Evolutionary conservation across 2,888 invertebrate species (phyloP).

Genomic region (Geotrupes spiniger): DNA sequence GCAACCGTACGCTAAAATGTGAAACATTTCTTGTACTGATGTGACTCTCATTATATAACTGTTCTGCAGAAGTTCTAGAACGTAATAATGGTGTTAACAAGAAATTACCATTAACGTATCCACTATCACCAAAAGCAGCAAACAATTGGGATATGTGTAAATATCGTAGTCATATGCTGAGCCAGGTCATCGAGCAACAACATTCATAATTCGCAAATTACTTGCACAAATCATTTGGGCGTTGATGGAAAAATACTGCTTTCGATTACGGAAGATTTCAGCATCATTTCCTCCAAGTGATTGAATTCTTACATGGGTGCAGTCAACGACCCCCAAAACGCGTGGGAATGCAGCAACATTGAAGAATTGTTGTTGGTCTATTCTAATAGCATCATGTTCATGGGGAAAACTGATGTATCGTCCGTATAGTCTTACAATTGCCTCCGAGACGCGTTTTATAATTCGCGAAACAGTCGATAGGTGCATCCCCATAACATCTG

Average conservation of each 20-base stretch:
- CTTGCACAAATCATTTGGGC: too few species aligned
- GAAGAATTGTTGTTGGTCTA: neutral
- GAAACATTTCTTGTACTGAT: conserved; percentile 8
- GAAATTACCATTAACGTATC: conserved; percentile 17
- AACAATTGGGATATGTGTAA: neutral
- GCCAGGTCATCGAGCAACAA: neutral
- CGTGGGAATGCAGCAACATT: neutral
- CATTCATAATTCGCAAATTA: too few species aligned
- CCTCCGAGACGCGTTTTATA: too few species aligned
- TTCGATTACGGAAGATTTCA: neutral
- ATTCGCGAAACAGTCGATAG: too few species aligned
- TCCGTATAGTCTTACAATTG: too few species aligned
- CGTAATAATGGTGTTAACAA: conserved; percentile 17
- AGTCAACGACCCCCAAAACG: neutral
- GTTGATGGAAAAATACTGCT: neutral
- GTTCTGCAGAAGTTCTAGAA: conserved; percentile 12
- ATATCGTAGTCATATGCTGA: neutral
- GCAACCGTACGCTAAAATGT: neutral
- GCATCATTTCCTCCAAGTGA: neutral
- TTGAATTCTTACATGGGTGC: neutral
- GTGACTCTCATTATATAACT: conserved; percentile 16
- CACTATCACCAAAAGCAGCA: conserved; percentile 17
- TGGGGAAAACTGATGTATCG: too few species aligned
- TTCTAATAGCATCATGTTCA: too few species aligned
- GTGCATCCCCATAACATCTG: too few species aligned